These are phyloP conservation scores for Brotogeris chrysoptera DNA, from an alignment of 2,797 vertebrate species.

Conservation along the genomic window DNA sequence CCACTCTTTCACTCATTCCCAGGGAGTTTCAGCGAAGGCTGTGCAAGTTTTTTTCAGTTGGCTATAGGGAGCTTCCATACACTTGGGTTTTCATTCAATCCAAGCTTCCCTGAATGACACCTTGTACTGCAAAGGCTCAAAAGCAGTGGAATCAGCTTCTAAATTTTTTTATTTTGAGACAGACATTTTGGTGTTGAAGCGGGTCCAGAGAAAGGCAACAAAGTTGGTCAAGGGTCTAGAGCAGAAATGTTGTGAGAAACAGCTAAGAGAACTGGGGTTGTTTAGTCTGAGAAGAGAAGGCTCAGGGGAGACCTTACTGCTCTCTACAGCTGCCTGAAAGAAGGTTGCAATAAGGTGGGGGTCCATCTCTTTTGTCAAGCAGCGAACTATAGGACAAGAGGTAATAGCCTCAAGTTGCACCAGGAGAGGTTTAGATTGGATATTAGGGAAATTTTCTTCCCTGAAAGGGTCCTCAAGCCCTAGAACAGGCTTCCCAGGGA, in stretches of 20 bases:
- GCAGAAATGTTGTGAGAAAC: background rate
- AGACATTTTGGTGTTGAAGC: background rate
- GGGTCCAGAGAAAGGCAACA: accelerated
- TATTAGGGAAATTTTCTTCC: background rate
- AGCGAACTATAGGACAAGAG: background rate
- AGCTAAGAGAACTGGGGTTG: background rate
- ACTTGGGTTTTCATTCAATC: background rate
- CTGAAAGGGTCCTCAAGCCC: background rate
- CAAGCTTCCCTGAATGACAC: background rate
- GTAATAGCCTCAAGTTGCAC: background rate
- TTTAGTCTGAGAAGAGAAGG: background rate
- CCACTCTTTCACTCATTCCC: background rate
- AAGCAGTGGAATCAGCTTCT: background rate
- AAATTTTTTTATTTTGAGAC: background rate
- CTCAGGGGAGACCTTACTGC: accelerated
- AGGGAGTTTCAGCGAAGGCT: background rate
- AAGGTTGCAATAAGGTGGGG: accelerated
- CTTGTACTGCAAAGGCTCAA: background rate
- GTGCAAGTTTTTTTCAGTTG: background rate
- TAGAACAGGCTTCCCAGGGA: background rate
- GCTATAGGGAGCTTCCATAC: background rate
- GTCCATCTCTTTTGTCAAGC: background rate
- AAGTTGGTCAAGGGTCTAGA: background rate
- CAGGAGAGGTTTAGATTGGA: background rate
- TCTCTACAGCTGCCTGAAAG: background rate